Evolutionary conservation across 2,113 vertebrate genomes (phyloP), one percentile per base, ranked within the genome.

Genomic region (Tragelaphus strepsiceros): DNA sequence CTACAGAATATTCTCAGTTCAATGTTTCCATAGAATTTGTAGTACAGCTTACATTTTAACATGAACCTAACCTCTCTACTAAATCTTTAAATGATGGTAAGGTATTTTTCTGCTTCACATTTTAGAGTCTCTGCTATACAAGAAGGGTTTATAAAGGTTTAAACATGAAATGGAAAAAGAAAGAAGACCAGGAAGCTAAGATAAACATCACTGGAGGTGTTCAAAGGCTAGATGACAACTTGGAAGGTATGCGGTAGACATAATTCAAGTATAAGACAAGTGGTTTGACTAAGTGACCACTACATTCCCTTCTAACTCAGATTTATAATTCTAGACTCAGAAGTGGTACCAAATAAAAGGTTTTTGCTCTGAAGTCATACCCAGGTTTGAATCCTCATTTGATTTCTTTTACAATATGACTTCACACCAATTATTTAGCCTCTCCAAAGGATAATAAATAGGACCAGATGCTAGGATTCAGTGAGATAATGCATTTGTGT

Each of bases 51-150:
- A 19, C 54, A 86, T 43, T 93, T 87, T 96, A 71, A 74, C 19
- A 51, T 21, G 26, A 74, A 88, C 53, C 26, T 96, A 74, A 92
- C 81, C 14, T 49, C 84, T 87, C 53, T 67, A 46, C 58, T 90
- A 67, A 86, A 64, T 56, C 5, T 59, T 90, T 74, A 46, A 88
- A 21, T 77, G n/a, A 95, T 86, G 51, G 39, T 4, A 88, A 92
- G n/a, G n/a, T 83, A 94, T 90, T 92, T 83, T 96, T 92, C 61
- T 89, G 85, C 24, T 90, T 92, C 30, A 83, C 7, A 81, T 89
- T 89, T 95, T 91, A 91, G 77, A 88, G 91, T 93, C 21, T 49
- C 46, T 81, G 9, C 88, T 78, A 19, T 77, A 94, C 10, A 74
- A 35, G 11, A 91, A 95, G 28, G 15, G 56, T 83, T 90, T 82